These are phyloP conservation scores for Apis laboriosa DNA, from an alignment of 1,140 invertebrate species.

Conservation along the genomic window DNA sequence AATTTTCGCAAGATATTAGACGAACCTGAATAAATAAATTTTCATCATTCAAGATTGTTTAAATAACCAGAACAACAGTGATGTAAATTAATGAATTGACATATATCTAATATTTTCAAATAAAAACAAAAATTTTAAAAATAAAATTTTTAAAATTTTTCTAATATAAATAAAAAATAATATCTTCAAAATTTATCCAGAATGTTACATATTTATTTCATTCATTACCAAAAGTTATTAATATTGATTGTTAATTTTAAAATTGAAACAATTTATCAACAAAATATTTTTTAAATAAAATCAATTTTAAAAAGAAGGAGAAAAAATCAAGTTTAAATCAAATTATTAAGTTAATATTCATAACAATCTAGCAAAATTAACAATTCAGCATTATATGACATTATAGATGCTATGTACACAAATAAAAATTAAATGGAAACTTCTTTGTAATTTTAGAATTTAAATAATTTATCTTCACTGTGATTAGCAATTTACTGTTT, in stretches of 20 bases:
- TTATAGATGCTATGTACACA: conserved; percentile 64
- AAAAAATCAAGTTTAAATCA: conserved; percentile 21
- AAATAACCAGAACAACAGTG: not conserved
- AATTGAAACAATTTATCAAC: conserved; percentile 61
- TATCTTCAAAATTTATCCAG: not conserved
- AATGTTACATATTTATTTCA: not conserved
- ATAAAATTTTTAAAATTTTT: not conserved
- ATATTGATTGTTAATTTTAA: conserved; percentile 49
- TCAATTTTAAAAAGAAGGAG: conserved; percentile 13
- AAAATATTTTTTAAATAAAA: conserved; percentile 60
- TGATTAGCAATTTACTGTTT: conserved; percentile 59
- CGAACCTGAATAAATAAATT: not conserved
- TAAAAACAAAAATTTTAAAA: not conserved
- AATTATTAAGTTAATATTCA: conserved; percentile 52
- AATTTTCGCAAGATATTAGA: not conserved
- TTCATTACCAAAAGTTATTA: conserved; percentile 16
- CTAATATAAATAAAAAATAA: not conserved
- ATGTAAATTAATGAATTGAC: not conserved
- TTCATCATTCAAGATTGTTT: not conserved
- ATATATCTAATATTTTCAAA: not conserved
- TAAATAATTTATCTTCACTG: conserved; percentile 72
- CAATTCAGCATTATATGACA: conserved; percentile 4
- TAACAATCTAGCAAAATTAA: conserved; percentile 29
- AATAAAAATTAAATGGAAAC: conserved; percentile 56
- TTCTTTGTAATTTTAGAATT: conserved; percentile 65